phyloP scores from a whole-genome alignment of 2,797 vertebrate species.

The Hippocampus kuda region DNA sequence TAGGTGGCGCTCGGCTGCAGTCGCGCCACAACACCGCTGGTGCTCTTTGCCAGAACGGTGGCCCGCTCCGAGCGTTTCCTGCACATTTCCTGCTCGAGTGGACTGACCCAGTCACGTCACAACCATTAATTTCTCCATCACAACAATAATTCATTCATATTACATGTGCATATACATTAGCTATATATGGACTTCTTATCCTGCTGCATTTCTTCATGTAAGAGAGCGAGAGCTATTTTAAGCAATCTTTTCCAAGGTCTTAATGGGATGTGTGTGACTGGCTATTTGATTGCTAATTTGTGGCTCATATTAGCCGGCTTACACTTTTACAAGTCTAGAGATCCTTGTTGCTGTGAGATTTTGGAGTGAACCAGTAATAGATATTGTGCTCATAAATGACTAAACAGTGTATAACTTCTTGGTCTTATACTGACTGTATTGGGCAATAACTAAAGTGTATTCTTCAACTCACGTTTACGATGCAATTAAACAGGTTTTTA shows the following conservation, averaged over 20 bases:
- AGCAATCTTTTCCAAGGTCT: background rate
- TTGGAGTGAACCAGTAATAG: background rate
- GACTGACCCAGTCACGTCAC: conserved; percentile 14
- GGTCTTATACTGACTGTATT: background rate
- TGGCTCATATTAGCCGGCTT: background rate
- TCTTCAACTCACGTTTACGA: background rate
- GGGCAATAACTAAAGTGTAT: background rate
- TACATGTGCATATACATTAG: background rate
- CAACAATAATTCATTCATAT: conserved; percentile 1
- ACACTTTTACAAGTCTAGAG: background rate
- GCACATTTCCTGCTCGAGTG: conserved; percentile 10
- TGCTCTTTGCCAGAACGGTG: background rate
- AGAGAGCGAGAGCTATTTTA: background rate
- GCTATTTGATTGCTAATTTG: background rate
- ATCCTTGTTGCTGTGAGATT: background rate
- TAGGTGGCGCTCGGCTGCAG: background rate
- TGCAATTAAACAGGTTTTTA: background rate
- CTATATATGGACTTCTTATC: background rate
- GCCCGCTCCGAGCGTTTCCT: background rate
- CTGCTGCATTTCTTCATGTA: background rate
- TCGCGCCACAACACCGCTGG: background rate
- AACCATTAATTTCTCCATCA: conserved; percentile 4
- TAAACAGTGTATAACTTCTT: background rate
- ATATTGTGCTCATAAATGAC: background rate
- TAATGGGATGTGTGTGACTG: background rate